These are phyloP conservation scores for Cantharis lateralis DNA, from an alignment of 2,888 invertebrate genomes.

Conservation along the genomic window DNA sequence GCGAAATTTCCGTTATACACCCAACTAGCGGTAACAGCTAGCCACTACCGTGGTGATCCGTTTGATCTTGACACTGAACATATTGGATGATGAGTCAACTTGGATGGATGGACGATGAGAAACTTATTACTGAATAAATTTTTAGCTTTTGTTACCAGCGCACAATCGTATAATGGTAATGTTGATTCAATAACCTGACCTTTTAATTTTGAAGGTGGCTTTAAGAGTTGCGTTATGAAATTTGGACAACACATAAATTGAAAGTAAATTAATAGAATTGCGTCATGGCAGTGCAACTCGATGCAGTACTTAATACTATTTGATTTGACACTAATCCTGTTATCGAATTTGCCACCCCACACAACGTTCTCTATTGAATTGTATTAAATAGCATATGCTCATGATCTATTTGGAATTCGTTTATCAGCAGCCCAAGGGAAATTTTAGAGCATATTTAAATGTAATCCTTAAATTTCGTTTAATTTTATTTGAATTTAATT, in stretches of 20 bases:
- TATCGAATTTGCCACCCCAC: constrained; percentile 58
- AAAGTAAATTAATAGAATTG: constrained; percentile 15
- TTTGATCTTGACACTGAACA: background rate
- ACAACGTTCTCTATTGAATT: constrained; percentile 56
- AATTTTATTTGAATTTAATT: constrained; percentile 16
- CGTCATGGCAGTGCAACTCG: constrained; percentile 46
- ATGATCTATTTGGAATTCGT: constrained; percentile 46
- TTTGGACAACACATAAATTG: background rate
- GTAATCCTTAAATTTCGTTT: constrained; percentile 20
- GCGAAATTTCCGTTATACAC: background rate
- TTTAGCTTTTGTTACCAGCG: background rate
- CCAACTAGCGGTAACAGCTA: background rate
- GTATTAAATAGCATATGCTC: constrained; percentile 59
- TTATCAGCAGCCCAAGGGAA: constrained; percentile 35
- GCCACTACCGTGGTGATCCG: background rate
- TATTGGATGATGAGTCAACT: background rate
- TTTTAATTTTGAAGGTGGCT: background rate
- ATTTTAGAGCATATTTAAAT: constrained; percentile 42
- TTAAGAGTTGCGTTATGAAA: background rate
- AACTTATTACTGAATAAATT: background rate
- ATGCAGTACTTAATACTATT: constrained; percentile 57
- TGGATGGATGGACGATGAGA: too few species aligned
- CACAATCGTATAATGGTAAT: background rate
- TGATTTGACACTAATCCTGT: constrained; percentile 60
- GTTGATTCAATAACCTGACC: background rate